Evolutionary conservation across 2,113 vertebrate species (phyloP).

Genomic region (Neogobius melanostomus): DNA sequence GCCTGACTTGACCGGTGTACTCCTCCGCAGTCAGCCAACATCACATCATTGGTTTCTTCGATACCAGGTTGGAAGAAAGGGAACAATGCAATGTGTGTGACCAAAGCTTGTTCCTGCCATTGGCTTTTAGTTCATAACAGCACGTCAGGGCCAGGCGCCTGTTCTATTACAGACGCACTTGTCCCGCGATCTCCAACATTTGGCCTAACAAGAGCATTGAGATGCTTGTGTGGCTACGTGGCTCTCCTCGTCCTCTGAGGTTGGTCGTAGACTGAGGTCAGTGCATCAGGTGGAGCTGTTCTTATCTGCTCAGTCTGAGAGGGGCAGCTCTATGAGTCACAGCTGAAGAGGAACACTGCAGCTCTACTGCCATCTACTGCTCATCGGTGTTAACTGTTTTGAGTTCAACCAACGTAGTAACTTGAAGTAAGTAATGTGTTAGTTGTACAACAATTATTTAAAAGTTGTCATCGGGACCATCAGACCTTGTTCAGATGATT

Average conservation of each 20-base stretch:
- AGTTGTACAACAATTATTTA: no score
- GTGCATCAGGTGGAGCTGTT: conserved; percentile 56
- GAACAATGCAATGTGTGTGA: conserved; percentile 39
- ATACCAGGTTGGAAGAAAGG: conserved; percentile 39
- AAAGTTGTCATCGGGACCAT: no score
- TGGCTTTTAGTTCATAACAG: conserved; percentile 43
- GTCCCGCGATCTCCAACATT: conserved; percentile 45
- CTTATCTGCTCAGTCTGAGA: conserved; percentile 57
- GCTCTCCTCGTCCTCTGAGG: conserved; percentile 49
- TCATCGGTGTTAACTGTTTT: not conserved
- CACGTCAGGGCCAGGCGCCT: conserved; percentile 52
- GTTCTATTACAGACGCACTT: conserved; percentile 47
- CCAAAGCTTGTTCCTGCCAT: conserved; percentile 39
- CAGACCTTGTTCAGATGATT: no score
- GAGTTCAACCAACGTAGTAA: no score
- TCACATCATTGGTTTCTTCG: conserved; percentile 55
- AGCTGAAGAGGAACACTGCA: conserved; percentile 33
- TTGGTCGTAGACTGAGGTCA: conserved; percentile 60
- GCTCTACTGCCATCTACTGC: conserved; percentile 67
- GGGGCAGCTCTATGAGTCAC: conserved; percentile 64
- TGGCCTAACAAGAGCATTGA: conserved; percentile 48
- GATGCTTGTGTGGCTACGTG: conserved; percentile 43
- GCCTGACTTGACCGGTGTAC: conserved; percentile 39
- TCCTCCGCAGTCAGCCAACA: conserved; percentile 45
- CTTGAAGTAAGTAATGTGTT: no score